Percentiles rank a stretch among this genome's conserved stretches.
Evolutionary conservation across 2,113 vertebrate genomes (phyloP).

Genomic region (Nematolebias whitei): DNA sequence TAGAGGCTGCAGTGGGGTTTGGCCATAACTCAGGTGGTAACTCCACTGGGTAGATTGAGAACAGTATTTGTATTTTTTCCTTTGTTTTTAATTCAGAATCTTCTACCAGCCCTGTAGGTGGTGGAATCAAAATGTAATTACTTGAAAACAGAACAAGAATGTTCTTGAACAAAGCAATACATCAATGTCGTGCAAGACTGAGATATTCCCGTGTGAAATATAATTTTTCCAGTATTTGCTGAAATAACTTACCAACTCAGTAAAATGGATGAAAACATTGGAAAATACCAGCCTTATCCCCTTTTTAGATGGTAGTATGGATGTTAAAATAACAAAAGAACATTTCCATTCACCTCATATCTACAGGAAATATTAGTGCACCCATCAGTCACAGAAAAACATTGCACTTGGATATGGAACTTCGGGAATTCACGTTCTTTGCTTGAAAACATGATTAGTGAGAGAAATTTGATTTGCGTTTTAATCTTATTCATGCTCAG

Average conservation of each 20-base stretch:
- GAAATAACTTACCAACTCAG: conserved; percentile 55
- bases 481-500: conserved; percentile 29
- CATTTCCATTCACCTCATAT: conserved; percentile 26
- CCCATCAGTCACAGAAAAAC: conserved; percentile 16
- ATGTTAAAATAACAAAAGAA: conserved; percentile 27
- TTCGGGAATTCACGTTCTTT: conserved; percentile 15
- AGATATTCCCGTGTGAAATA: conserved; percentile 56
- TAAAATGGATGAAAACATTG: conserved; percentile 58
- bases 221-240: conserved; percentile 56
- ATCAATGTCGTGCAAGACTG: conserved; percentile 64
- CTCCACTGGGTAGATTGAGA: conserved; percentile 20
- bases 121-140: conserved; percentile 57
- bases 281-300: conserved; percentile 43
- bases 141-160: conserved; percentile 45
- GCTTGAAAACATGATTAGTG: conserved; percentile 30
- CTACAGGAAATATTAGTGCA: conserved; percentile 24
- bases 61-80: conserved; percentile 43
- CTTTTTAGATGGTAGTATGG: conserved; percentile 48
- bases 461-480: conserved; percentile 50
- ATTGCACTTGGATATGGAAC: conserved; percentile 24
- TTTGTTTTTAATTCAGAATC: conserved; percentile 59
- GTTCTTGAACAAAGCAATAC: conserved; percentile 55
- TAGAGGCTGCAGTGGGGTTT: no score
- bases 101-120: conserved; percentile 38
- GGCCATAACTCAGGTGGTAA: conserved; percentile 12